Evolutionary conservation across 53 echinoderm and acorn worm species (phyloP), one percentile per base, ranked within the genome.

Genomic region (Henricia sp.): DNA sequence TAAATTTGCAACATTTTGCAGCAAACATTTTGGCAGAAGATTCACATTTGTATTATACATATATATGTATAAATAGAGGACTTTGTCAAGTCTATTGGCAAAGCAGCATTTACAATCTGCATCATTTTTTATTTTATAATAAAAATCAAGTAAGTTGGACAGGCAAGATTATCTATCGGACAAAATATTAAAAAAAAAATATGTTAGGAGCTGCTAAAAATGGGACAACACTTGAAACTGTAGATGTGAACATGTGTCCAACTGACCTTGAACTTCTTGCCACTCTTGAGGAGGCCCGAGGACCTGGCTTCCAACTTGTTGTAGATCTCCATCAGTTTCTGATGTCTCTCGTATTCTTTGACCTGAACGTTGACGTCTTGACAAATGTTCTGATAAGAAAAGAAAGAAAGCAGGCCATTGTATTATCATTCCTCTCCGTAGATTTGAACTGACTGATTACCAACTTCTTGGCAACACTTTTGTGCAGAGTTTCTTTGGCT

Each of bases 221-320:
- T 53, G 21, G 3, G 19, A 53, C 17, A 6, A 17, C 19, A 10
- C 21, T 10, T 53, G 19, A 6, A 17, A 53, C 53, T 21, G n/a
- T 53, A 3, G 6, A 19, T 5, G 19, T 53, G 21, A 8, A 8
- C 6, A 5, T 53, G 17, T 19, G 21, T 17, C 21, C 53, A 53
- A 26, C 86, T 67, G 24, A 99, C 99, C 92, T 91, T 95, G 82
- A 99, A 99, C 71, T 93, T 93, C 86, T 95, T 99, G 69, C 99
- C 95, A 84, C 82, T 92, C 50, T 92, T 99, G 51, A 99, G 77
- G 0, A 84, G 77, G 9, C 92, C 99, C 53, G 90, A 87, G 2
- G 99, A 92, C 70, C 92, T 83, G 0, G 94, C 99, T 57, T 99
- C 99, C 39, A 92, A 67, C 85, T 95, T 99, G 88, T 99, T 92